These are phyloP conservation scores for Acestrorhynchus altus DNA, from an alignment of 2,797 vertebrate species.

Conservation along the genomic window DNA sequence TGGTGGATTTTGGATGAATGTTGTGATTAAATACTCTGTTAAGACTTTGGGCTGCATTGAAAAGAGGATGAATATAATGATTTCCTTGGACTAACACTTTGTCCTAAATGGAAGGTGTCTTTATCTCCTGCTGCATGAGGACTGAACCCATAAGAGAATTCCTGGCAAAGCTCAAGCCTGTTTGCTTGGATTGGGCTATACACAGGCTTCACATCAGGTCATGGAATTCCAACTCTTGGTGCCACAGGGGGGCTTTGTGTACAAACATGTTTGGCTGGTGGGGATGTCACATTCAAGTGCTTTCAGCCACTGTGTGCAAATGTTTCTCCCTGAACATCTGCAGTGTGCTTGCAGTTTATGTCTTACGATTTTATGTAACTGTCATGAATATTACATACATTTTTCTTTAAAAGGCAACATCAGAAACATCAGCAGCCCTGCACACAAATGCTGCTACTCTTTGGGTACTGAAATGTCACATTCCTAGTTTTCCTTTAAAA, in stretches of 20 bases:
- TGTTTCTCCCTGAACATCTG: neutral
- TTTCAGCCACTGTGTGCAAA: neutral
- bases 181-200: neutral
- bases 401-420: no score
- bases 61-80: neutral
- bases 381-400: neutral
- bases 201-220: neutral
- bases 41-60: no score
- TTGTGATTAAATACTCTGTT: neutral
- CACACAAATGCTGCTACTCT: no score
- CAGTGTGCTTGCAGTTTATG: neutral
- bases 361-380: neutral
- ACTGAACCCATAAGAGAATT: neutral
- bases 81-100: neutral
- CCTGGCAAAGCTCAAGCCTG: neutral
- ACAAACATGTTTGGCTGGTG: neutral
- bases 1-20: neutral
- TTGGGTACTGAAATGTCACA: no score
- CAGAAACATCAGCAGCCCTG: no score
- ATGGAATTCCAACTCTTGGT: slow-evolving; percentile 1
- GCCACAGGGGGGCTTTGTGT: neutral
- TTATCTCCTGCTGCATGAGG: neutral
- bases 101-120: neutral
- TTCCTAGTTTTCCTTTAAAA: no score
- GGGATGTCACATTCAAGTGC: neutral